Conservation (phyloP, 2,797 vertebrate species). For the Harpagifer antarcticus region DNA sequence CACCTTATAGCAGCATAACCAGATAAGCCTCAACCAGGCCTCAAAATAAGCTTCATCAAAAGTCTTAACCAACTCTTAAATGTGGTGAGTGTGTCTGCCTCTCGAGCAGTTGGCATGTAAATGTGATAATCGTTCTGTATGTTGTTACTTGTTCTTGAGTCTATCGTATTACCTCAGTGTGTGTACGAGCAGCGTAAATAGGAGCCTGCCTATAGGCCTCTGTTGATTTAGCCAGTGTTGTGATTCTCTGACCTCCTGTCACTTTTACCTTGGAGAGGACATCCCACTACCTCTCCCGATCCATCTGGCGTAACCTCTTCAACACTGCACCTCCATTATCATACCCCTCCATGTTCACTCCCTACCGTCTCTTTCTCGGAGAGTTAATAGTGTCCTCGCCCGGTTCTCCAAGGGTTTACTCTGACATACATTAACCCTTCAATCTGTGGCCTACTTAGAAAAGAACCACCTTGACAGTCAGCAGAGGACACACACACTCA, state of each 20-base stretch:
- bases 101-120: conserved; percentile 2
- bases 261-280: conserved; percentile 1
- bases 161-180: conserved; percentile 8
- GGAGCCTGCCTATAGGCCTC: background rate
- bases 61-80: too few relatives aligned
- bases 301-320: conserved; percentile 25
- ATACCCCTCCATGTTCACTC: background rate
- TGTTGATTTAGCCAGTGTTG: conserved; percentile 40
- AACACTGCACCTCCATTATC: conserved; percentile 8
- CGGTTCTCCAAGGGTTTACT: conserved; percentile 71
- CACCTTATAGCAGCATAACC: too few relatives aligned
- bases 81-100: too few relatives aligned
- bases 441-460: conserved; percentile 71
- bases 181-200: conserved; percentile 6
- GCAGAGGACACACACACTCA: conserved; percentile 63
- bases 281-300: conserved; percentile 4
- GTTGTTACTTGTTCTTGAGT: background rate
- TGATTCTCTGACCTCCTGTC: conserved; percentile 42
- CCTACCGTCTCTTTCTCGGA: conserved; percentile 8
- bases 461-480: conserved; percentile 64
- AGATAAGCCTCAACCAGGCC: too few relatives aligned
- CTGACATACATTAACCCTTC: conserved; percentile 76
- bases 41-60: too few relatives aligned
- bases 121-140: conserved; percentile 5
- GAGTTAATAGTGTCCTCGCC: conserved; percentile 64